phyloP scores from a whole-genome alignment of 2,888 invertebrate genomes.

The Ectobius pallidus region DNA sequence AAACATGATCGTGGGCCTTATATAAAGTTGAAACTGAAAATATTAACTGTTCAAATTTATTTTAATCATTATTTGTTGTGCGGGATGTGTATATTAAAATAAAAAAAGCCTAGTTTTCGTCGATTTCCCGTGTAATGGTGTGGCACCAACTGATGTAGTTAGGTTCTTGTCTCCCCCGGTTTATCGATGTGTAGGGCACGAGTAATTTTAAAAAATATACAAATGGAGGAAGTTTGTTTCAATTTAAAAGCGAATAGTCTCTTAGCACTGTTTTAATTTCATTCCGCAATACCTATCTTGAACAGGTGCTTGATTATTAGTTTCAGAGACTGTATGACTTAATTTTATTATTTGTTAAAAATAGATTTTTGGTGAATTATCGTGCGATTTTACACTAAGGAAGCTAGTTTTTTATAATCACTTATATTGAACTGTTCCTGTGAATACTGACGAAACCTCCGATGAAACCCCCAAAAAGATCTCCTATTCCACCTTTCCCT shows the following conservation, averaged over 20 bases:
- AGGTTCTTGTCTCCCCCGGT: constrained; percentile 9
- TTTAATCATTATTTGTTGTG: constrained; percentile 41
- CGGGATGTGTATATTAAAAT: constrained; percentile 36
- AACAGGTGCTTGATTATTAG: no score
- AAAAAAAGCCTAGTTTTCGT: constrained; percentile 31
- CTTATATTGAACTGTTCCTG: neutral
- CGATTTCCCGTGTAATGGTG: constrained; percentile 28
- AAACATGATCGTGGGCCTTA: constrained; percentile 61
- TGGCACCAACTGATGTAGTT: constrained; percentile 10
- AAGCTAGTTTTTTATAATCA: constrained; percentile 16
- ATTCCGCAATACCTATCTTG: no score
- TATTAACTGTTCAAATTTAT: constrained; percentile 42
- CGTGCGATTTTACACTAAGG: neutral
- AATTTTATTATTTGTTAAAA: neutral
- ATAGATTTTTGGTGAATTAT: neutral
- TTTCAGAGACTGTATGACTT: neutral
- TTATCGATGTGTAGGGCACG: no score
- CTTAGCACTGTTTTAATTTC: no score
- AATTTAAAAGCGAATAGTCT: no score
- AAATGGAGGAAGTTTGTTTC: no score
- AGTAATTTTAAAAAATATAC: no score
- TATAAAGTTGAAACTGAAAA: constrained; percentile 35
- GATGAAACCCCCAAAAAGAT: no score
- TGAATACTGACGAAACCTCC: neutral
- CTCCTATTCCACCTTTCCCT: neutral